phyloP scores from a whole-genome alignment of 2,797 vertebrate species.

The Melanotaenia boesemani region DNA sequence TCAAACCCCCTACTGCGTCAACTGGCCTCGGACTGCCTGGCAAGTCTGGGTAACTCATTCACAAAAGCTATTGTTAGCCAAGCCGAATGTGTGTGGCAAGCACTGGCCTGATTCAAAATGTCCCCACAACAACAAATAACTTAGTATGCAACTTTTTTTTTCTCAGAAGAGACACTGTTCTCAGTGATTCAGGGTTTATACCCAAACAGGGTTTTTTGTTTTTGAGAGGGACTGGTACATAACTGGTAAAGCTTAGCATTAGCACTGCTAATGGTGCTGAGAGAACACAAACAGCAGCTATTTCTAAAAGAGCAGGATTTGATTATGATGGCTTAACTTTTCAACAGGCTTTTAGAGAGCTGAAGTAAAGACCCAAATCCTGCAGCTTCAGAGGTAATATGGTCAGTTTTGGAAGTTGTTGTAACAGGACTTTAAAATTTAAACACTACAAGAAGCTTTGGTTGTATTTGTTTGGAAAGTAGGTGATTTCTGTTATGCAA shows the following conservation, averaged over 20 bases:
- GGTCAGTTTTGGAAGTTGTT: not conserved
- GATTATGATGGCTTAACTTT: not conserved
- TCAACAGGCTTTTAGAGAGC: not conserved
- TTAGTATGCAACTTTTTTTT: conserved; percentile 34
- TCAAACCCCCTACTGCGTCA: conserved; percentile 42
- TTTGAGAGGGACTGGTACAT: conserved; percentile 17
- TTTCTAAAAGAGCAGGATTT: conserved; percentile 9
- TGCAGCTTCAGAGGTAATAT: conserved; percentile 3
- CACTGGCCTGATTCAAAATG: conserved; percentile 58
- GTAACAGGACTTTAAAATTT: not conserved
- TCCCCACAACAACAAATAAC: conserved; percentile 48
- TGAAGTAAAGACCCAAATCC: conserved; percentile 6
- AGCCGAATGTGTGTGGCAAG: conserved; percentile 33
- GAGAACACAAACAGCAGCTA: not conserved
- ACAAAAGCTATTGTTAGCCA: conserved; percentile 61
- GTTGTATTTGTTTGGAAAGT: not conserved
- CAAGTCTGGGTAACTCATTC: conserved; percentile 46
- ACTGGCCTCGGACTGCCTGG: conserved; percentile 34
- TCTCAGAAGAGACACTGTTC: conserved; percentile 3
- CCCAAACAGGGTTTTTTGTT: conserved; percentile 48
- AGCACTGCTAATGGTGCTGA: conserved; percentile 18
- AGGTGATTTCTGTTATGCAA: not conserved
- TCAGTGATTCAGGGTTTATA: conserved; percentile 41
- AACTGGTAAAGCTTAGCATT: conserved; percentile 41
- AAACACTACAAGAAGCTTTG: not conserved